These are phyloP conservation scores for Numida meleagris DNA, from an alignment of 2,113 vertebrate species.

Conservation along the genomic window DNA sequence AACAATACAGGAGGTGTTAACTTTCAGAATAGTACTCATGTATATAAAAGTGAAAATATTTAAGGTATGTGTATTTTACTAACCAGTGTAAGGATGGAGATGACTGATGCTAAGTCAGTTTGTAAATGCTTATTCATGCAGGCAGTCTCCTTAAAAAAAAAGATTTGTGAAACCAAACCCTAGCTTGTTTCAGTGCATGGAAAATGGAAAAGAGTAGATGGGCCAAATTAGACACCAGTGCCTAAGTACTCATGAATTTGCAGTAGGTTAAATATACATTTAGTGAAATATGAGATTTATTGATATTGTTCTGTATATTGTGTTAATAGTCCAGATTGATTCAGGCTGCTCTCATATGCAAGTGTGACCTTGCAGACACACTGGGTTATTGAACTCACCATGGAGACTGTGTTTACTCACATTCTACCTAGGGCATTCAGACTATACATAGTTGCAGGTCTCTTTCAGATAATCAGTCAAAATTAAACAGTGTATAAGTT, in stretches of 20 bases:
- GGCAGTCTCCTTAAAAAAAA: neutral
- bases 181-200: neutral
- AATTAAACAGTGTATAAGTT: neutral
- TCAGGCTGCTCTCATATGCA: neutral
- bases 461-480: conserved; percentile 13
- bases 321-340: conserved; percentile 18
- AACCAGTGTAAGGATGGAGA: neutral
- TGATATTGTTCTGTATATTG: neutral
- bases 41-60: neutral
- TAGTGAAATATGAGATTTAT: neutral
- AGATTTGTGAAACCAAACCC: neutral
- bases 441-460: neutral
- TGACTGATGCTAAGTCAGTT: neutral
- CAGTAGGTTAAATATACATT: neutral
- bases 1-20: neutral
- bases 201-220: neutral
- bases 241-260: neutral
- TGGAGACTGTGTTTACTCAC: conserved; percentile 42
- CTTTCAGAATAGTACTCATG: neutral
- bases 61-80: neutral
- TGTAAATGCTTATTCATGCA: neutral
- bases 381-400: conserved; percentile 40
- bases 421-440: neutral
- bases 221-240: neutral
- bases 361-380: neutral